Evolutionary conservation across 2,888 invertebrate genomes (phyloP), one percentile per base, ranked within the genome.

Genomic region (Oxyscelio sp.): DNA sequence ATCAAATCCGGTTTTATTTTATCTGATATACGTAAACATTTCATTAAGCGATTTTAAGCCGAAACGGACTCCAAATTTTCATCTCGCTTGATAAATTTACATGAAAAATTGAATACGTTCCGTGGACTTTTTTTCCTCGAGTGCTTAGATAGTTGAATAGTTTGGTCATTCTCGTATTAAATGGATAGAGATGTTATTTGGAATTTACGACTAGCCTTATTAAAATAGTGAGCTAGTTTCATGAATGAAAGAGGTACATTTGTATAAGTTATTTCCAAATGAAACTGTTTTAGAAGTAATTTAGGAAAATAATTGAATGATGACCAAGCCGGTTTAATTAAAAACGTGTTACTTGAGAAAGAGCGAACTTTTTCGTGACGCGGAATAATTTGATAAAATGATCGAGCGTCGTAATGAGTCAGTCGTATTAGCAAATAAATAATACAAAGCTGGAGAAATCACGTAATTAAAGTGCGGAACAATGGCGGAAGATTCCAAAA

Each of bases 401-500:
- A n/a, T 40, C 34, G 34, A 5, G 34, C 21, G 21, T 19, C 2
- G 2, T 48, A 24, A 52, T 1, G 13, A 9, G 24, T 11, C 5
- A 4, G 13, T 11, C 1, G 21, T 50, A 13, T 54, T 54, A 11
- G 22, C 13, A 31, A 58, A 73, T 50, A 50, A 63, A 21, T 34
- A 63, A 54, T 31, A 6, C n/a, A 15, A 13, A 59, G 38, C 1
- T 21, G 34, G 0, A 9, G 19, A 0, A 54, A 43, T 40, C 19
- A 61, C 38, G 40, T 73, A 34, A 61, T 73, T 52, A 61, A 21
- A 65, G 34, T 38, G 6, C 6, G 9, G 31, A 77, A 77, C 66
- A 77, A 66, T 66, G 59, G 56, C 27, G 38, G 50, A 52, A 52
- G 50, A 54, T 54, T 15, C 56, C 34, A 45, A 59, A 83, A 83